These are phyloP conservation scores for Daphoenositta chrysoptera DNA, from an alignment of 2,113 vertebrate species.

Conservation along the genomic window DNA sequence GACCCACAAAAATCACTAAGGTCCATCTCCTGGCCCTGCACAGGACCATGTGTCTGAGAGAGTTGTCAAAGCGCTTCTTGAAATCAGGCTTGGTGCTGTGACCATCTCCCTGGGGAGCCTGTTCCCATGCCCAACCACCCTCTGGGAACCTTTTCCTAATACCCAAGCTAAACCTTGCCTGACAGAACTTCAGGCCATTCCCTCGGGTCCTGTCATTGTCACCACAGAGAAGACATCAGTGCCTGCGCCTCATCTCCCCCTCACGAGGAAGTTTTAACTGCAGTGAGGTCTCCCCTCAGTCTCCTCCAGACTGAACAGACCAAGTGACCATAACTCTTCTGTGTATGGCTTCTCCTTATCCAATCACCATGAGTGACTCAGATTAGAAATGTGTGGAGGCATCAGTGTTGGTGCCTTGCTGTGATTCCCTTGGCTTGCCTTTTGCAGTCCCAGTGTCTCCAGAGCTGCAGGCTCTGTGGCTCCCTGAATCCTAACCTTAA, in stretches of 20 bases:
- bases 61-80: rapidly evolving
- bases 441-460: neutral
- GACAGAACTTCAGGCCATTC: neutral
- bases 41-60: neutral
- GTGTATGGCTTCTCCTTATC: neutral
- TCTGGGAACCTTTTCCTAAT: neutral
- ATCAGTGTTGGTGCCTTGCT: neutral
- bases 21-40: neutral
- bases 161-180: neutral
- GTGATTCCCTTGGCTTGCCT: neutral
- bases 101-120: neutral
- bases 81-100: neutral
- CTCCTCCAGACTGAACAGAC: neutral
- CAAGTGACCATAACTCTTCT: neutral
- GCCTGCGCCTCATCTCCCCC: neutral
- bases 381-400: too few species aligned
- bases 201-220: rapidly evolving
- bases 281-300: neutral
- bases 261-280: neutral
- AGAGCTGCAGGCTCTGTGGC: neutral
- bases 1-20: neutral
- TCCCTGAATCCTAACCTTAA: neutral
- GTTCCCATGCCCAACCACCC: neutral
- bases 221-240: neutral
- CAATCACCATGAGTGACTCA: neutral